These are phyloP conservation scores for Balanococcus diminutus DNA, from an alignment of 2,888 invertebrate species.

Conservation along the genomic window DNA sequence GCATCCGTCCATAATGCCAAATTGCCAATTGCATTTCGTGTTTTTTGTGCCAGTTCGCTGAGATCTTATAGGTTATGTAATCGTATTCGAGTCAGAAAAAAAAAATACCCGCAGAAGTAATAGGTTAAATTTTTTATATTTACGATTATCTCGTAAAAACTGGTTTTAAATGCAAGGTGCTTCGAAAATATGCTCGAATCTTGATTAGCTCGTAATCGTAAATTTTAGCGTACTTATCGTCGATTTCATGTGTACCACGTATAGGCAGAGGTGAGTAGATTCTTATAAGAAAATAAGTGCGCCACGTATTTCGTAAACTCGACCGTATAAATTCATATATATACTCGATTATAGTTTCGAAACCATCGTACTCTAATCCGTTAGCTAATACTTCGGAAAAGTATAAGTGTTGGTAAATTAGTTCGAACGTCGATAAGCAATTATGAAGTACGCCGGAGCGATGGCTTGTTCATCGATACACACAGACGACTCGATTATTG, in stretches of 20 bases:
- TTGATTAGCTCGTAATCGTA: neutral
- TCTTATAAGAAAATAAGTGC: neutral
- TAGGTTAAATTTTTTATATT: neutral
- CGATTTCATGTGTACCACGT: neutral
- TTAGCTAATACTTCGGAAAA: neutral
- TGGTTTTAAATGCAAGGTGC: constrained; percentile 5
- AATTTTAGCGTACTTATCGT: neutral
- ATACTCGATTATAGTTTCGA: neutral
- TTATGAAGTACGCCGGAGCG: neutral
- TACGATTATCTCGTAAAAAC: neutral
- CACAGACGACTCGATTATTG: constrained; percentile 4
- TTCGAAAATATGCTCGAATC: neutral
- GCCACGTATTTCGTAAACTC: neutral
- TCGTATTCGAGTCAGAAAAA: neutral
- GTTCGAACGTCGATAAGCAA: neutral
- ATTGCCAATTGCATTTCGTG: neutral
- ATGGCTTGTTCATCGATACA: no score
- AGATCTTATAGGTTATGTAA: neutral
- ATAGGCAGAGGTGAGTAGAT: no score
- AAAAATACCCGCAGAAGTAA: neutral
- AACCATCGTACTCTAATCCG: neutral
- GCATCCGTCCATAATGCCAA: neutral
- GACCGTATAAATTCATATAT: neutral
- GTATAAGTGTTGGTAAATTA: neutral
- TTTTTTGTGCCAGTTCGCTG: neutral